Percentiles rank a stretch among this genome's conserved stretches.
Conservation (phyloP, 2,113 vertebrate genomes). For the human (Homo sapiens) region GRCh38 chr1:227416001-227416500, state of each 20-base stretch:
- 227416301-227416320: background rate
- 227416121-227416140: slow-evolving; percentile 14
- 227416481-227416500: slow-evolving; percentile 48
- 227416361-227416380: slow-evolving; percentile 15
- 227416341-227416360: slow-evolving; percentile 7
- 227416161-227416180: slow-evolving; percentile 44
- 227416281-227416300: slow-evolving; percentile 46
- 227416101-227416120: background rate
- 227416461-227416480: slow-evolving; percentile 72
- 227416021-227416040: slow-evolving; percentile 44
- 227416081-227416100: background rate
- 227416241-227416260: background rate
- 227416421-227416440: background rate
- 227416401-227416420: slow-evolving; percentile 56
- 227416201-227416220: slow-evolving; percentile 28
- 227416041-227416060: background rate
- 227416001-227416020: slow-evolving; percentile 35
- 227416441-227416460: slow-evolving; percentile 30
- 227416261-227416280: slow-evolving; percentile 44
- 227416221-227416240: slow-evolving; percentile 42
- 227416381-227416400: slow-evolving; percentile 50
- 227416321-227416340: slow-evolving; percentile 57
- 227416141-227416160: slow-evolving; percentile 49
- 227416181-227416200: slow-evolving; percentile 48
- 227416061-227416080: background rate